Evolutionary conservation across 2,888 invertebrate genomes (phyloP).

Genomic region (Drosophila mettleri): DNA sequence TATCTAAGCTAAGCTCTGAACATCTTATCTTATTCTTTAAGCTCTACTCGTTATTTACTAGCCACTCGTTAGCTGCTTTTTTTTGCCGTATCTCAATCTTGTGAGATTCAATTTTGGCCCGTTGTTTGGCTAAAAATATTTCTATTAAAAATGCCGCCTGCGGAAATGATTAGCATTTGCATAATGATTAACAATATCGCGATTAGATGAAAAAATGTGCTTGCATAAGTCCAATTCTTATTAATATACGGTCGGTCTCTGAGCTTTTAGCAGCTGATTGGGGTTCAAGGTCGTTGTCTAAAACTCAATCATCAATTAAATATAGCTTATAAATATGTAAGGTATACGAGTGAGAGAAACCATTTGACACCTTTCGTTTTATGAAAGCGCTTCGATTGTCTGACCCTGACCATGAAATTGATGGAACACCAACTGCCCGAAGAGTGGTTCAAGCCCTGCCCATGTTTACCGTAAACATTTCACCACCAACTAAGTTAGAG

Average conservation of each 20-base stretch:
- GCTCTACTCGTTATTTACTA: conserved; percentile 1
- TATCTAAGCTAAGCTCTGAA: not conserved
- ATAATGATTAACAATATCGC: conserved; percentile 37
- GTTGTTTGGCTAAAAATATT: conserved; percentile 10
- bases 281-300: conserved; percentile 43
- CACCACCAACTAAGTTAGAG: conserved; percentile 42
- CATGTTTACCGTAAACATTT: conserved; percentile 55
- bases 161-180: conserved; percentile 65
- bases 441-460: conserved; percentile 35
- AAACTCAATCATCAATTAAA: conserved; percentile 1
- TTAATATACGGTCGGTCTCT: conserved; percentile 38
- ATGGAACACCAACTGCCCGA: conserved; percentile 30
- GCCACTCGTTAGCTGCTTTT: conserved; percentile 16
- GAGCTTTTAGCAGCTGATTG: conserved; percentile 9
- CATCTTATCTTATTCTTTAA: not conserved
- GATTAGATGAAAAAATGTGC: conserved; percentile 28
- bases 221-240: conserved; percentile 53
- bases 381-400: conserved; percentile 59
- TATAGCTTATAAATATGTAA: conserved; percentile 38
- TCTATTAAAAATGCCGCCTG: conserved; percentile 30
- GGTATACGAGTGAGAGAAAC: conserved; percentile 18
- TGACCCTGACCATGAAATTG: conserved; percentile 59
- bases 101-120: not conserved
- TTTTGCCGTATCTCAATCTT: conserved; percentile 1
- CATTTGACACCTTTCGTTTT: conserved; percentile 59